Base-by-base conservation (phyloP, 1,140 invertebrate species). In the Dinoponera quadriceps region DNA sequence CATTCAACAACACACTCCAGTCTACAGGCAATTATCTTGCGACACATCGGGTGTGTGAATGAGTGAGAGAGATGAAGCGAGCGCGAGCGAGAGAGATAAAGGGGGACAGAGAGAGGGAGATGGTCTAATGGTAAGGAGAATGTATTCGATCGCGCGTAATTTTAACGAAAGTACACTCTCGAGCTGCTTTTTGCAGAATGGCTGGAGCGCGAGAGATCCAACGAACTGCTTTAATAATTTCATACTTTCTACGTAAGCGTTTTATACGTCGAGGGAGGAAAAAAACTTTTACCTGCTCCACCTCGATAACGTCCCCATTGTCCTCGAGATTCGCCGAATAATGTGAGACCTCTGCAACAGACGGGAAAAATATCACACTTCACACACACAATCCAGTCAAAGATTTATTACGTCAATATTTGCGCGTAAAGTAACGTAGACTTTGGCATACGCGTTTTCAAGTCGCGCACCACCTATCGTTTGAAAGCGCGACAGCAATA, bases 261-360 rank as follows among this genome's bases (percentile, higher is more conserved):
- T 69, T 69, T 48, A 78, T 33, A 20, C 38, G 7, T 13, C n/a
- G 38, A 49, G 1, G 0, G 29, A 54, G 68, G 38, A 25, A 22
- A 62, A 83, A 59, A 57, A 20, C 14, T 69, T 89, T 94, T 93
- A 96, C 96, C 95, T 96, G 94, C 89, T 96, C 94, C 3, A 96
- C 95, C 29, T 92, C 91, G 22, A 96, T 94, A 25, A 95, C 81
- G 60, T 95, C 95, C 38, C 93, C 94, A 59, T 85, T 92, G 25
- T 95, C 94, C 78, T 93, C 93, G 3, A 96, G 88, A 73, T 94
- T 91, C 65, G 93, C 92, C 16, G 95, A 95, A 77, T 94, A 94
- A 88, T 96, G 95, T 3, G 94, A 92, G 27, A 94, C 94, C 49
- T 95, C 95, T 96, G 94, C 3, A 95, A 95, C 73, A 93, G 57